These are phyloP conservation scores for Drosophila sucinea DNA, from an alignment of 1,140 invertebrate species.

Conservation along the genomic window DNA sequence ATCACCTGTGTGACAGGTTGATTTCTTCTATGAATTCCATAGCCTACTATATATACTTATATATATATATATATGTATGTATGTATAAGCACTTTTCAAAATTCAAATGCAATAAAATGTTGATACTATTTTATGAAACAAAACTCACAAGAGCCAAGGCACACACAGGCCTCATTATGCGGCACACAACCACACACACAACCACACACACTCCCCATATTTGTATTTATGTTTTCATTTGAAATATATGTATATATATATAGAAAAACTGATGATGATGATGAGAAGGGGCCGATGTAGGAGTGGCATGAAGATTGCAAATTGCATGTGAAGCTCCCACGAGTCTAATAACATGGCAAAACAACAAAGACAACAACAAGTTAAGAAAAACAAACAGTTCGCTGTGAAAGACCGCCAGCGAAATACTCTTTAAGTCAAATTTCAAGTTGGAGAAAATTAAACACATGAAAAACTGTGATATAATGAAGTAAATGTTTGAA, in stretches of 20 bases:
- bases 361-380: constrained; percentile 34
- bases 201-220: constrained; percentile 8
- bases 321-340: constrained; percentile 63
- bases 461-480: too few relatives aligned
- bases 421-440: constrained; percentile 30
- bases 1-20: not conserved
- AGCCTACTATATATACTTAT: not conserved
- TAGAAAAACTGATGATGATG: constrained; percentile 50
- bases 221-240: constrained; percentile 54
- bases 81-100: constrained; percentile 30
- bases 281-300: constrained; percentile 21
- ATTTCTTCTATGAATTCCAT: not conserved
- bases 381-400: constrained; percentile 16
- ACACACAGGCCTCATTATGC: constrained; percentile 49
- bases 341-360: constrained; percentile 62
- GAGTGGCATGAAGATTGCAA: constrained; percentile 52
- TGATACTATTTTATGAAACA: constrained; percentile 34
- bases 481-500: too few relatives aligned
- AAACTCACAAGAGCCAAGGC: not conserved
- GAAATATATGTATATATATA: constrained; percentile 62
- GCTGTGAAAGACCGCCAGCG: not conserved
- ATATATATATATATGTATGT: not conserved
- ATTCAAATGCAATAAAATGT: constrained; percentile 62
- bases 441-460: not conserved
- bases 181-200: constrained; percentile 21